Conservation (phyloP, 2,888 invertebrate species). For the Drosophila prostipennis region DNA sequence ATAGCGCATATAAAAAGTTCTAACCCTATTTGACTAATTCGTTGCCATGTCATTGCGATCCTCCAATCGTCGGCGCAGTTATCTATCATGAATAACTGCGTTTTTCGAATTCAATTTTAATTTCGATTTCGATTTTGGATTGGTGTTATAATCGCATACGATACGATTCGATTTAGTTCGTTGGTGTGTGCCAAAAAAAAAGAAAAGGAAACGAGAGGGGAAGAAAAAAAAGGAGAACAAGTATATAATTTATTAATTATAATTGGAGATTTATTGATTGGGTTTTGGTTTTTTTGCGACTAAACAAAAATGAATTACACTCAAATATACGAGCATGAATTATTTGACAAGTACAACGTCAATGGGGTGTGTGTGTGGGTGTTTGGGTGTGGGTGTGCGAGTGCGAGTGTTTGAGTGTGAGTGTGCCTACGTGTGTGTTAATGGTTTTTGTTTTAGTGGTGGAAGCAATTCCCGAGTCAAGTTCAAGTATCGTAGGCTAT, state of each 20-base stretch:
- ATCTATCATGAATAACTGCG: constrained; percentile 99
- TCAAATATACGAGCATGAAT: constrained; percentile 77
- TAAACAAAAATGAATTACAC: constrained; percentile 76
- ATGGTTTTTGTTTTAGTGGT: constrained; percentile 23
- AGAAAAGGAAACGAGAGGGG: constrained; percentile 8
- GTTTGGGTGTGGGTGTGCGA: constrained; percentile 31
- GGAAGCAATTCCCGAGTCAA: constrained; percentile 32
- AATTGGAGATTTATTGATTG: constrained; percentile 78
- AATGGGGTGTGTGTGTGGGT: constrained; percentile 58
- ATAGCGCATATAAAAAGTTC: constrained; percentile 98
- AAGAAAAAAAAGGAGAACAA: constrained; percentile 44
- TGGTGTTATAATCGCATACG: constrained; percentile 5
- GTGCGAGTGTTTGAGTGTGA: constrained; percentile 19
- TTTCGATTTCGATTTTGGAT: constrained; percentile 22
- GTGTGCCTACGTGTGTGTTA: constrained; percentile 30
- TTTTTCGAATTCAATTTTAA: constrained; percentile 55
- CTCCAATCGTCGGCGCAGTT: constrained; percentile 99
- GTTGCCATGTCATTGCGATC: constrained; percentile 99
- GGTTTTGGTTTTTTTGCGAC: constrained; percentile 64
- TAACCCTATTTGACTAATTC: constrained; percentile 95
- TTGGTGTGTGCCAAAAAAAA: constrained; percentile 1
- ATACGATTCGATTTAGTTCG: constrained; percentile 1
- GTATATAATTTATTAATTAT: constrained; percentile 75
- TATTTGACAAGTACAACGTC: constrained; percentile 76
- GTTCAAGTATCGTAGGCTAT: constrained; percentile 27